Evolutionary conservation across 2,888 invertebrate species (phyloP), one percentile per base, ranked within the genome.

Genomic region (Troides aeacus): DNA sequence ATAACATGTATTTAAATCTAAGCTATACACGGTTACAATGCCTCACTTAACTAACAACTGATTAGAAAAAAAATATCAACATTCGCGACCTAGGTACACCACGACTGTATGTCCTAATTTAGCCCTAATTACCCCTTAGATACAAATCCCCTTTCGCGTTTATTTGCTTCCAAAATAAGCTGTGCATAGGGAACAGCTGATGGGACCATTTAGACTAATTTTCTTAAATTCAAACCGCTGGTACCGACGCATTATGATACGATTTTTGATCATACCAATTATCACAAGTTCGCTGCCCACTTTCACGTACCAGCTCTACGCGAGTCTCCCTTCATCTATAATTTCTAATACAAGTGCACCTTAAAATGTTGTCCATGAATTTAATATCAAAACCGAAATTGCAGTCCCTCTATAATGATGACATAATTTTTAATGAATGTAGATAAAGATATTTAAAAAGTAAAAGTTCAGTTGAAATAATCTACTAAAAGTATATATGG

Each of bases 221-320:
- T 46, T 24, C 0, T 56, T 64, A 36, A 36, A 56, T 64, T 36
- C 15, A n/a, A 36, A 64, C 39, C 39, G 39, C 39, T 10, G 39
- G 39, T 39, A 39, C 10, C 10, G 10, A 39, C 7, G 39, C 39
- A 39, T 67, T 64, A 68, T 64, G 36, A 53, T 68, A 59, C 64
- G 67, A 69, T 67, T 62, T 59, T 58, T 70, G 73, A 72, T 70
- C 71, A 66, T 64, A 63, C 24, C 62, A 58, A 61, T 69, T 61
- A 61, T 61, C 58, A 81, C 83, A 83, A 82, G 82, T 64, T 56
- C 56, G 36, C 64, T 10, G n/a, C 36, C 24, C 17, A 62, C 23
- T 50, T 50, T 24, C 18, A 15, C 17, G 39, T 39, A 39, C 50
- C 62, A 50, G 24, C 21, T 50, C 24, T 15, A 58, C 18, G 60